Conservation (phyloP, 2,888 invertebrate species). For the Drosophila maculinotata region DNA sequence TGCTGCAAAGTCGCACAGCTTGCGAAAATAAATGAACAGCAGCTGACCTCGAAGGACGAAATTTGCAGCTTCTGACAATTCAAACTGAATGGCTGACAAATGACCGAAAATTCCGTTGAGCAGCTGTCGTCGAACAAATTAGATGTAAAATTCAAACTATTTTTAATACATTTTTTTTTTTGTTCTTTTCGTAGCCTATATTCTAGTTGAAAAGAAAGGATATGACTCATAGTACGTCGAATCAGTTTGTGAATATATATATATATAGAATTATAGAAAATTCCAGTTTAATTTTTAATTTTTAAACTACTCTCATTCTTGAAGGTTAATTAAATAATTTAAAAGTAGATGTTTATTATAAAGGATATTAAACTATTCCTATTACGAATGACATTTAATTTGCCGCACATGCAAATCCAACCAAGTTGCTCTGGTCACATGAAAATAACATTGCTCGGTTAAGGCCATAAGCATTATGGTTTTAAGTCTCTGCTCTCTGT, state of each 20-base stretch:
- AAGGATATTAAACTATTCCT: no score
- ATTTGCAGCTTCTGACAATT: slow-evolving; percentile 20
- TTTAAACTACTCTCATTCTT: no score
- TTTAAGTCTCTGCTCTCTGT: background rate
- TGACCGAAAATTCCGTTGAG: slow-evolving; percentile 16
- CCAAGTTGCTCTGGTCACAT: background rate
- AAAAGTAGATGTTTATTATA: no score
- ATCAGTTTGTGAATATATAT: background rate
- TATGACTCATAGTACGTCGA: background rate
- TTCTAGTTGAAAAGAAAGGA: background rate
- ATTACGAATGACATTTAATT: background rate
- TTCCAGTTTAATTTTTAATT: no score
- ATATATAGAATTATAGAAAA: no score
- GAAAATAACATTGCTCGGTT: slow-evolving; percentile 6
- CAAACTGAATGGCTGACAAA: slow-evolving; percentile 66
- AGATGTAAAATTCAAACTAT: background rate
- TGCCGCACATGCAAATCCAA: background rate
- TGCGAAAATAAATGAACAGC: slow-evolving; percentile 61
- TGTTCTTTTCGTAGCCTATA: background rate
- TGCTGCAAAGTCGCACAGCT: slow-evolving; percentile 34
- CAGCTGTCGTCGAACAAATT: background rate
- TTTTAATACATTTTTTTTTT: background rate
- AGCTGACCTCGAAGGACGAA: slow-evolving; percentile 21
- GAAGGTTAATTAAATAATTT: no score
- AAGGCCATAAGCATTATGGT: slow-evolving; percentile 5